Base-by-base conservation (phyloP, 2,113 vertebrate genomes). In the Hirundichthys speculiger region DNA sequence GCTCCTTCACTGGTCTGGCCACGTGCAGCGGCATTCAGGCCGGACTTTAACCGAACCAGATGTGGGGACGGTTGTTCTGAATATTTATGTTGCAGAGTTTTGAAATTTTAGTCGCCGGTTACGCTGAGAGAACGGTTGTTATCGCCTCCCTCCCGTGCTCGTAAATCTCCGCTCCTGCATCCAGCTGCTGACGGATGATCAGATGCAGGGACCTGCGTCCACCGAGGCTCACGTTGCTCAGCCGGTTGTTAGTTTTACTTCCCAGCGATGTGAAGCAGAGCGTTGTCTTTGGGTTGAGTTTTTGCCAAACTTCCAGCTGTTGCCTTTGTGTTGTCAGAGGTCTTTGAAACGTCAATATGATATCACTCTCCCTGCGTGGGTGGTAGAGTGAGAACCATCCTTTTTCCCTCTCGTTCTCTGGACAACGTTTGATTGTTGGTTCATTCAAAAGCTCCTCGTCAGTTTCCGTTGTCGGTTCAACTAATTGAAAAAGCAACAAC, bases 341-440 rank as follows among this genome's bases (percentile, higher is more conserved):
- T 82, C 47, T 55, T 50, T 43, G 7, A 64, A 50, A 70, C 57
- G 53, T 66, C 50, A 75, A 27, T 43, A 46, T 55, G 20, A 45
- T 66, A 53, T 58, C 52, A 46, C 30, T 59, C 52, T 34, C 20
- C 14, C 3, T 0, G 2, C 16, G 6, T 27, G 30, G 19, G 22
- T 22, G 13, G 19, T 20, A 43, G 34, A 42, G 59, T 64, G 34
- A 57, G 48, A 68, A 42, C 48, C 18, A 21, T 16, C 1, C 0
- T 14, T 53, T 34, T 41, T 42, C 24, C n/a, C 27, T 27, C 27
- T 3, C 3, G 27, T 27, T 27, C 8, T 3, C 27, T 27, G 27
- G 4, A 27, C 27, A 27, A 3, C 8, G 27, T 3, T 27, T 27
- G n/a, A 8, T 27, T 27, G 8, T 4, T 8, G 27, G 27, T 27